A percentile compares a stretch with the other conserved stretches of the same genome.
These are phyloP conservation scores for Nesogale talazaci DNA, from an alignment of 2,113 vertebrate species.

Conservation along the genomic window DNA sequence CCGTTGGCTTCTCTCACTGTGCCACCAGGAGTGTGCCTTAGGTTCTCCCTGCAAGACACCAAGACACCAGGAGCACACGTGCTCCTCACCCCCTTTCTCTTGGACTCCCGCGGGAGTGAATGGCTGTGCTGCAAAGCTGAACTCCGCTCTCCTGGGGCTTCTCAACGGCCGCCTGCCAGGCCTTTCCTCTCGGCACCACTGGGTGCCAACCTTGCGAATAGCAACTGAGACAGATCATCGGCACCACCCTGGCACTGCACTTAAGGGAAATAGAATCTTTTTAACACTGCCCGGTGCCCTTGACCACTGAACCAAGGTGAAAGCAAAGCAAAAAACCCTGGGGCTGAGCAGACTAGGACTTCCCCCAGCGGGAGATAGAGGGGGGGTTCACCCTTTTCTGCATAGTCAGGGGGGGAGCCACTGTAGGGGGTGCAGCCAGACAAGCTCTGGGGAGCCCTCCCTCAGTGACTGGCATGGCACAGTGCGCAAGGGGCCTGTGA, in stretches of 20 bases:
- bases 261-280: background rate
- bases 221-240: background rate
- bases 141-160: background rate
- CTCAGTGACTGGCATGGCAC: fast-evolving
- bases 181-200: background rate
- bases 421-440: background rate
- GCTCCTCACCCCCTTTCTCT: too few relatives aligned
- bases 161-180: background rate
- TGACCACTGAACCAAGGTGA: background rate
- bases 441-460: background rate
- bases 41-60: background rate
- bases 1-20: too few relatives aligned
- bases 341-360: background rate
- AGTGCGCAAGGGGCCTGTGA: background rate
- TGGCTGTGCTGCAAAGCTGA: background rate
- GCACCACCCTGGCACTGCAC: background rate
- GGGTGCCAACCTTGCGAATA: background rate
- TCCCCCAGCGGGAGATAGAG: background rate
- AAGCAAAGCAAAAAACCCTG: background rate
- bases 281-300: background rate
- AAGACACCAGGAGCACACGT: background rate
- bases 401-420: background rate
- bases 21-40: too few relatives aligned
- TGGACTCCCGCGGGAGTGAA: background rate
- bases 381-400: background rate